A percentile compares a stretch with the other conserved stretches of the same genome.
These are phyloP conservation scores for Karalla daura DNA, from an alignment of 2,797 vertebrate species.

Conservation along the genomic window DNA sequence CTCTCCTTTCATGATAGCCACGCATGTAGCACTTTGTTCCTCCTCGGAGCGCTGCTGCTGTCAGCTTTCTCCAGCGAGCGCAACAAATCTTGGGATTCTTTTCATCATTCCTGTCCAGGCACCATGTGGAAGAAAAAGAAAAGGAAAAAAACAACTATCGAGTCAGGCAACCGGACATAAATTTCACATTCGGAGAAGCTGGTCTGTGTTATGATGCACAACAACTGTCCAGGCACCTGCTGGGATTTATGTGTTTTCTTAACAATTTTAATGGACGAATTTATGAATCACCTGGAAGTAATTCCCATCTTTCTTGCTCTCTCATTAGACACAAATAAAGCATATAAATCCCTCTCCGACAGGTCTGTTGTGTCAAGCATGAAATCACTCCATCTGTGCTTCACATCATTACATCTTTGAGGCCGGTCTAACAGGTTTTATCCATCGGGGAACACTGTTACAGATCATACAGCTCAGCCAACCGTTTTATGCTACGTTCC, in stretches of 20 bases:
- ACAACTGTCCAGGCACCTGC: not conserved
- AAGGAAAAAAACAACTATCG: too few species aligned
- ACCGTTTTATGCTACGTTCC: slow-evolving; percentile 22
- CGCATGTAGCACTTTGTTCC: slow-evolving; percentile 48
- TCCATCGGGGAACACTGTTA: slow-evolving; percentile 8
- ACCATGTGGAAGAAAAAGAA: not conserved
- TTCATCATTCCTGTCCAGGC: slow-evolving; percentile 39
- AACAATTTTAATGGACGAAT: not conserved
- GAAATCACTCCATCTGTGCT: slow-evolving; percentile 47
- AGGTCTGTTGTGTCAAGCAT: slow-evolving; percentile 14
- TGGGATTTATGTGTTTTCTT: not conserved
- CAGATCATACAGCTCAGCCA: slow-evolving; percentile 25
- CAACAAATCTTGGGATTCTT: slow-evolving; percentile 29
- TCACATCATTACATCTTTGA: slow-evolving; percentile 19
- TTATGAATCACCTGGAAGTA: not conserved
- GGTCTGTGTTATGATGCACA: slow-evolving; percentile 20
- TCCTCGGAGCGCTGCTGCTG: slow-evolving; percentile 28
- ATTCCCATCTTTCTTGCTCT: not conserved
- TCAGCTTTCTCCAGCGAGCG: slow-evolving; percentile 19
- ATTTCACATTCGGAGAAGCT: slow-evolving; percentile 12
- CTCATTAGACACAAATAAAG: slow-evolving; percentile 20
- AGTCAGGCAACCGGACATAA: not conserved
- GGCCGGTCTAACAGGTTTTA: slow-evolving; percentile 28
- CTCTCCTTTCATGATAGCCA: slow-evolving; percentile 42
- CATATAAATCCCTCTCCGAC: slow-evolving; percentile 4